Evolutionary conservation across 2,113 vertebrate species (phyloP), one percentile per base, ranked within the genome.

Genomic region (Ornithorhynchus anatinus): DNA sequence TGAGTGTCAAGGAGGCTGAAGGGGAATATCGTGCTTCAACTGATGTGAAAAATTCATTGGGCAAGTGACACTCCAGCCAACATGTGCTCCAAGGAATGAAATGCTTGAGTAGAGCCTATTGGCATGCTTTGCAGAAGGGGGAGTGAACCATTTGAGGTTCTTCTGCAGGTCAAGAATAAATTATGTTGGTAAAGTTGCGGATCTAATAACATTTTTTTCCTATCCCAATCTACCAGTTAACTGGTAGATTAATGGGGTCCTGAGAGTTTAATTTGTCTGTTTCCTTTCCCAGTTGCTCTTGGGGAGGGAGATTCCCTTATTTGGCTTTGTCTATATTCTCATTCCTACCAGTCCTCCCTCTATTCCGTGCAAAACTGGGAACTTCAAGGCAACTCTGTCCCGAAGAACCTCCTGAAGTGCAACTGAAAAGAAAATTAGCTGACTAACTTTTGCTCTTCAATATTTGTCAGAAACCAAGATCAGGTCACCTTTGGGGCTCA

Each of bases 101-200:
- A 13, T 29, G 67, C 39, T 60, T 52, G 51, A 27, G 22, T 0
- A 0, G 22, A 59, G 45, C 44, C 15, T 42, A 36, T 2, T 62
- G 35, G 27, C 70, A 16, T 31, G 59, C 64, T 87, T 79, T 83
- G 52, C 72, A 75, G 42, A 80, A 85, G 68, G 31, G 43, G 69
- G 60, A n/a, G 47, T 54, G 67, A 60, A 60, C 48, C 72, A 44
- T 17, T 58, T 54, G 43, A 65, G 25, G 66, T 53, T 38, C 5
- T 50, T 70, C 59, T 36, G n/a, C 48, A 57, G 68, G 7, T 27
- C 5, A 2, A 40, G 17, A 14, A 58, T 53, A 50, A 70, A 57
- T 63, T 37, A n/a, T 58, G 42, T 60, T 32, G 48, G 35, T 50
- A 47, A 72, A 71, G 64, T 27, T 58, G 45, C 61, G 52, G n/a